Conservation (phyloP, 1,140 invertebrate genomes). For the Euwallacea similis region DNA sequence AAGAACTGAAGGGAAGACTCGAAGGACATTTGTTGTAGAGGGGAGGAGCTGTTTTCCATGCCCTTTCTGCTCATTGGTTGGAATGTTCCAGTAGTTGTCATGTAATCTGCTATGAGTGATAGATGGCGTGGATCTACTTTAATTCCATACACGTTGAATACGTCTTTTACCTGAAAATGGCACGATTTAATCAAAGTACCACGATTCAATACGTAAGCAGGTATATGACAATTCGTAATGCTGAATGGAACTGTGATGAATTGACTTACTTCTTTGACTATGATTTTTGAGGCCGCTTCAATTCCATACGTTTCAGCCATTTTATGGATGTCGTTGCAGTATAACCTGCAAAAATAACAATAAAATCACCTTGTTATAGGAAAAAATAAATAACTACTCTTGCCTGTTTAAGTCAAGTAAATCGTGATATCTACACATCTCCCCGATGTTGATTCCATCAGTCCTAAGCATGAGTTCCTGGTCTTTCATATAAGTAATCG, state of each 20-base stretch:
- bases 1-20: slow-evolving; percentile 91
- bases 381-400: slow-evolving; percentile 68
- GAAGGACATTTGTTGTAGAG: slow-evolving; percentile 97
- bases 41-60: slow-evolving; percentile 85
- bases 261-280: slow-evolving; percentile 63
- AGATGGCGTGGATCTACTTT: slow-evolving; percentile 93
- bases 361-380: background rate
- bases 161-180: slow-evolving; percentile 68
- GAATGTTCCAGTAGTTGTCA: slow-evolving; percentile 92
- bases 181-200: slow-evolving; percentile 1
- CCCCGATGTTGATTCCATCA: slow-evolving; percentile 89
- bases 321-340: slow-evolving; percentile 93
- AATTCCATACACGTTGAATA: slow-evolving; percentile 96
- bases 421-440: slow-evolving; percentile 40
- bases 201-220: background rate
- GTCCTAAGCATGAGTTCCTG: slow-evolving; percentile 76
- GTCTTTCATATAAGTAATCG: slow-evolving; percentile 70
- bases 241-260: too few relatives aligned
- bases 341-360: slow-evolving; percentile 52
- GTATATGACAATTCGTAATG: too few relatives aligned
- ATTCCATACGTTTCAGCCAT: slow-evolving; percentile 92
- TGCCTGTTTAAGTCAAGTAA: slow-evolving; percentile 35
- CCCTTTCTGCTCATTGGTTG: slow-evolving; percentile 88
- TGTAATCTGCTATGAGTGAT: slow-evolving; percentile 92
- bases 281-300: slow-evolving; percentile 89